A percentile compares a stretch with the other conserved stretches of the same genome.
Conservation (phyloP, 2,113 vertebrate species). For the Lampris megalopsis region DNA sequence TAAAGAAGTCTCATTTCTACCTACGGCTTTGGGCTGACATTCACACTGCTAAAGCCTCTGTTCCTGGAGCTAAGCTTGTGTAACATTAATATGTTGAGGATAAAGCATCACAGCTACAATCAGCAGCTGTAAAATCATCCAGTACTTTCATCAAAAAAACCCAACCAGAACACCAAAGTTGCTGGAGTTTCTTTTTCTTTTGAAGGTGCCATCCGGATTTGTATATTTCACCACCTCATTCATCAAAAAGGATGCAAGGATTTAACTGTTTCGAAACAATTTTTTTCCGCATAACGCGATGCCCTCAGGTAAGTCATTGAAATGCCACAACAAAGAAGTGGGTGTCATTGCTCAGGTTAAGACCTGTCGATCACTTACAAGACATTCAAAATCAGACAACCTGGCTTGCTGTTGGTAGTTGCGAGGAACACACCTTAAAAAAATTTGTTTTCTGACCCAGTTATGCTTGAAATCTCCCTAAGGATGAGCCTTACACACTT, state of each 20-base stretch:
- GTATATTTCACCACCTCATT: background rate
- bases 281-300: too few relatives aligned
- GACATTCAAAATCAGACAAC: conserved; percentile 37
- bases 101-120: conserved; percentile 65
- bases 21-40: conserved; percentile 62
- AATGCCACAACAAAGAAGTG: background rate
- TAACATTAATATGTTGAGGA: conserved; percentile 60
- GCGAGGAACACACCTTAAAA: background rate
- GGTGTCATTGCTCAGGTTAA: conserved; percentile 25
- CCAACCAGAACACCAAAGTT: conserved; percentile 10
- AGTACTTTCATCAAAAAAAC: conserved; percentile 3
- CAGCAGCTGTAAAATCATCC: conserved; percentile 59
- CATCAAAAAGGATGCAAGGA: too few relatives aligned
- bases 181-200: conserved; percentile 36
- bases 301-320: conserved; percentile 52
- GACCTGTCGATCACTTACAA: conserved; percentile 44
- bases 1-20: conserved; percentile 65
- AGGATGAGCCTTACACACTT: conserved; percentile 64
- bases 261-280: too few relatives aligned
- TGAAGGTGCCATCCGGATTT: conserved; percentile 32
- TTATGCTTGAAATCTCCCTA: conserved; percentile 66
- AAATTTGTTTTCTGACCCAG: conserved; percentile 53
- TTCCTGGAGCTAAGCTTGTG: conserved; percentile 61
- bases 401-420: conserved; percentile 17
- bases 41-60: conserved; percentile 53